Percentiles rank a stretch among this genome's conserved stretches.
These are phyloP conservation scores for Nixonia krombeini DNA, from an alignment of 1,140 invertebrate species.

Conservation along the genomic window DNA sequence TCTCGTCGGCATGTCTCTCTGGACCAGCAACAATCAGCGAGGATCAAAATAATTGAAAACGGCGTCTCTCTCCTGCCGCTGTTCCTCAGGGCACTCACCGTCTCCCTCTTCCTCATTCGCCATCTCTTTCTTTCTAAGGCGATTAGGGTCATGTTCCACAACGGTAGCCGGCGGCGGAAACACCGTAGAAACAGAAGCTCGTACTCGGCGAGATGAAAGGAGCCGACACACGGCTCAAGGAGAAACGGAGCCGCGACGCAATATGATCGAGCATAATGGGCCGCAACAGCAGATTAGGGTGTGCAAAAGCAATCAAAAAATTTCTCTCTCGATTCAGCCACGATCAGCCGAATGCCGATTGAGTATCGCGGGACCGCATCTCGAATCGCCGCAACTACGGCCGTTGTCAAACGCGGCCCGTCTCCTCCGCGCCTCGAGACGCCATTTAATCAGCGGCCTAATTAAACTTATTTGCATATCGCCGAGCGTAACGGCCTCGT, in stretches of 20 bases:
- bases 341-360: conserved; percentile 42
- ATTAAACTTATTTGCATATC: conserved; percentile 5
- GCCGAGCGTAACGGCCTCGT: no score
- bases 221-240: conserved; percentile 56
- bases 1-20: no score
- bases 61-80: conserved; percentile 22
- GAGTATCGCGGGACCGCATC: conserved; percentile 33
- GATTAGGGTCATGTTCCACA: conserved; percentile 64
- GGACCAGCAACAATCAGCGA: conserved; percentile 26
- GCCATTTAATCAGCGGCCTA: conserved; percentile 11
- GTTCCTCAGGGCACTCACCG: conserved; percentile 13
- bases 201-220: conserved; percentile 62
- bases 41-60: conserved; percentile 58
- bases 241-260: conserved; percentile 60
- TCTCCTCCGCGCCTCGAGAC: conserved; percentile 10
- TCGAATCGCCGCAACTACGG: conserved; percentile 3
- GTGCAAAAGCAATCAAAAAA: conserved; percentile 50
- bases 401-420: no score
- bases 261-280: conserved; percentile 63
- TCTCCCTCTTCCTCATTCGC: conserved; percentile 8
- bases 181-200: conserved; percentile 67
- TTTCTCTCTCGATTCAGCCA: conserved; percentile 46
- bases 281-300: conserved; percentile 57
- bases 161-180: conserved; percentile 66
- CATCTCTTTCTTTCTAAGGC: conserved; percentile 52